Base-by-base conservation (phyloP, 2,888 invertebrate genomes). In the Orthosia incerta region DNA sequence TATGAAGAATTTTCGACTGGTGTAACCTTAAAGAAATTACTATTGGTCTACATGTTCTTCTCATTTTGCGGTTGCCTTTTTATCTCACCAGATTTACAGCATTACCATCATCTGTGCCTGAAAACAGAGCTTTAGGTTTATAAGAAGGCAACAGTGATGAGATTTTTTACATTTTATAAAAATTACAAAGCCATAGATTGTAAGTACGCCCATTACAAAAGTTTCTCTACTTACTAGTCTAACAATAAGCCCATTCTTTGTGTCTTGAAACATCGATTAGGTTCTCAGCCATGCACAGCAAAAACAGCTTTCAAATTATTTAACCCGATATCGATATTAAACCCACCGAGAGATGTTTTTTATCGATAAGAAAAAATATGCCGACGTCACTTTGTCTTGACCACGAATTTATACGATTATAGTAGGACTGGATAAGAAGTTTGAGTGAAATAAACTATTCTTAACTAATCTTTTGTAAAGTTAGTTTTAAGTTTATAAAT, bases 251-350 rank as follows among this genome's bases (percentile, higher is more conserved):
- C 74, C 70, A 69, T 64, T 79, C 84, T 84, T 88, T 88, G 85
- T 84, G 48, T 9, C 56, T 67, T 68, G 71, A 69, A 83, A 77
- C 85, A 85, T 86, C 84, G 86, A 89, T 91, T 89, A 86, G 87
- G 79, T 87, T 84, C 85, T 83, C 83, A 81, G 76, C 66, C 80
- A 77, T 82, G 82, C 82, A 83, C 77, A 86, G 89, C 89, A 93
- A 92, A 93, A 93, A 91, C 85, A 70, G 69, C 84, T 89, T 88
- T 89, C 84, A 89, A 92, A 92, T 93, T 91, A 93, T 92, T 93
- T 89, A 91, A 91, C 89, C 89, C 90, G 93, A 93, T 93, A 94
- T 93, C 93, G 94, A 94, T 93, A 93, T 93, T 89, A 93, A 91
- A 89, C 89, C 87, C 86, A 86, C 84, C 87, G 89, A 91, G 90